Evolutionary conservation across 2,113 vertebrate species (phyloP), one percentile per base, ranked within the genome.

Genomic region (Semnornis frantzii): DNA sequence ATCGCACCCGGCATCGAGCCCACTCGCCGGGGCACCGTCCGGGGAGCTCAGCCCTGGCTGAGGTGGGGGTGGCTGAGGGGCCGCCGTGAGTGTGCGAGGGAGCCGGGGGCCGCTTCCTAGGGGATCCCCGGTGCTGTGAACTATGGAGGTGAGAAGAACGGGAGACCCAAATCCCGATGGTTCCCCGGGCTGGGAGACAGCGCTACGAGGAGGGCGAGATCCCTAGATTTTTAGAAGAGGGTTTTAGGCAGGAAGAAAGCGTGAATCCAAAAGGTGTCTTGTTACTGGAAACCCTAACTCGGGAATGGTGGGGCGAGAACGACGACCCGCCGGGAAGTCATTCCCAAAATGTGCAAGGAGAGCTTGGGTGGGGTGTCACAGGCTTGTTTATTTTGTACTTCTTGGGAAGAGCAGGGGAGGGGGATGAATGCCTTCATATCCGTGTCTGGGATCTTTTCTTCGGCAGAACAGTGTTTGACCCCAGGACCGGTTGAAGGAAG

Each of bases 271-370:
- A 52, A 21, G 64, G 69, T 79, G 39, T 71, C 31, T 48, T 23
- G 13, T 60, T 44, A 77, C 73, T 33, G 91, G 75, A 76, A 94
- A 93, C 90, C 95, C 91, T 11, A 88, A 80, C 31, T 6, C 4
- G 68, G 74, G 77, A 39, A 60, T 37, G 77, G 66, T 50, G 71
- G 70, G 87, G 63, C n/a, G n/a, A n/a, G 44, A 42, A 68, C 80
- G 82, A 81, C 75, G 59, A 89, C 68, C 30, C 48, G 68, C 50
- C 46, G 87, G 58, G 66, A 68, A 75, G 42, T 66, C 62, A 3
- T 60, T 82, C 91, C 80, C 78, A 33, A 92, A 95, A 94, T 33
- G 87, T 85, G 83, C 58, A 44, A 83, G 92, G 66, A 86, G 74
- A 70, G 72, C 70, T 92, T 93, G 92, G 91, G 91, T 86, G 91